Conservation (phyloP, 1,140 invertebrate genomes). For the Atopsyche davidsoni region DNA sequence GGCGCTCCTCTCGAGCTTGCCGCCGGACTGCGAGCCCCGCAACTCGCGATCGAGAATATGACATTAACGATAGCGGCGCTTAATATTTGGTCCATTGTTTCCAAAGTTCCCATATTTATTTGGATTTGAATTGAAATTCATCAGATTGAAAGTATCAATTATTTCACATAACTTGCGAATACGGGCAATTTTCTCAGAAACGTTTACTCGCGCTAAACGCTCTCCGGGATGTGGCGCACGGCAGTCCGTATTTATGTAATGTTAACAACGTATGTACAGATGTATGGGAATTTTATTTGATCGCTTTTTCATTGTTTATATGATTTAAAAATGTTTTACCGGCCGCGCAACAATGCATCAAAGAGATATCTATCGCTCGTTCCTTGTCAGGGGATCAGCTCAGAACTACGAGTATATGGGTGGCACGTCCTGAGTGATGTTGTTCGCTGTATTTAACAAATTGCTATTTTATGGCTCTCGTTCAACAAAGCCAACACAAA, state of each 20-base stretch:
- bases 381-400: conserved; percentile 14
- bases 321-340: conserved; percentile 23
- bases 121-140: no score
- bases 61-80: no score
- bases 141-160: conserved; percentile 3
- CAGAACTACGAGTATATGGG: no score
- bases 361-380: conserved; percentile 17
- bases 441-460: no score
- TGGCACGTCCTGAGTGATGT: no score
- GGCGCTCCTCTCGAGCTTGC: no score
- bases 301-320: conserved; percentile 24
- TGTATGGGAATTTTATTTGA: conserved; percentile 21
- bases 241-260: conserved; percentile 14
- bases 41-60: no score
- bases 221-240: background rate
- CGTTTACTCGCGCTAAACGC: conserved; percentile 13
- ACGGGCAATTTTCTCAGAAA: conserved; percentile 7
- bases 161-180: conserved; percentile 3
- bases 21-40: no score
- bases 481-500: no score
- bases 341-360: conserved; percentile 20
- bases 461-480: no score
- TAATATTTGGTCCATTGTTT: no score
- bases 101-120: no score
- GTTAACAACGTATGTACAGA: conserved; percentile 15